Base-by-base conservation (phyloP, 2,113 vertebrate species). In the Brienomyrus longianalis region DNA sequence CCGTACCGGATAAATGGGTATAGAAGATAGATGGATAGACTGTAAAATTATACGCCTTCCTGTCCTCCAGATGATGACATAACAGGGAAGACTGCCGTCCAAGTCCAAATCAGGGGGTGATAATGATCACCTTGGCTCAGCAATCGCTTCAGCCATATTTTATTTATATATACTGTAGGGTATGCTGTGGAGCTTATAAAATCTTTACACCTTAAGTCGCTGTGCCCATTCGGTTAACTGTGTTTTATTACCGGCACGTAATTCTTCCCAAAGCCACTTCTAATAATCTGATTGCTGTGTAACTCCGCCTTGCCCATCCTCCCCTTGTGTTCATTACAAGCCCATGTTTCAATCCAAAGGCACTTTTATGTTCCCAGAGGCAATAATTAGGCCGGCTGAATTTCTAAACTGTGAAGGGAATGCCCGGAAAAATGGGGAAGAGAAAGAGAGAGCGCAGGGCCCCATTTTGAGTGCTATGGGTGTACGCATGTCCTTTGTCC, bases 251-350 rank as follows among this genome's bases (percentile, higher is more conserved):
- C 74, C 15, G 2, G 35, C 74, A 19, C 35, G 17, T 80, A 80
- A 77, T 39, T 77, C 70, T 77, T 31, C 70, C 70, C 35, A 77
- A 77, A 77, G 70, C 70, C 15, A 77, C 70, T 39, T 77, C 31
- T 77, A 77, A 77, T 77, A 77, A 80, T 80, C 35, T 80, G 74
- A 80, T 80, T 80, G 35, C 74, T 43, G 74, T 80, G 13, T 80
- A 80, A 43, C 74, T 80, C 74, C 74, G n/a, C 62, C 62, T 70
- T 31, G 10, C 27, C n/a, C 62, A 43, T 39, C 74, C 35, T 43
- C 43, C 51, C 23, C 51, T 3, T n/a, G 48, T 54, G 51, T 51
- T 87, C 74, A 80, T 80, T 80, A 80, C 35, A 43, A 39, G 48
- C 15, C n/a, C 50, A 35, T 43, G 27, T 54, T 54, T 86, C 83